Evolutionary conservation across 1,140 invertebrate species (phyloP).

Genomic region (Sitobion miscanthi): DNA sequence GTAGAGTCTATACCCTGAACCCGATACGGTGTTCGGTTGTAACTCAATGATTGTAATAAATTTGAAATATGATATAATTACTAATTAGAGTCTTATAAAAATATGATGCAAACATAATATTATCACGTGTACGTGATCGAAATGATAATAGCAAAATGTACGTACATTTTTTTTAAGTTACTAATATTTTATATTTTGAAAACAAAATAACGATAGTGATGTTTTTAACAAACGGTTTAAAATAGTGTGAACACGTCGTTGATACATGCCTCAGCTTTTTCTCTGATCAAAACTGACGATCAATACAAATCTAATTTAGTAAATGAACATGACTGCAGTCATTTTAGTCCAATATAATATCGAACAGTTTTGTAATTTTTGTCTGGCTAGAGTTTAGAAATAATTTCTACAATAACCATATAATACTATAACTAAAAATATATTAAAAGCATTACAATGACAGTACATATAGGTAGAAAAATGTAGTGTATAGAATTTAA

Average conservation of each 20-base stretch:
- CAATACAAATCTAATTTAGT: not conserved
- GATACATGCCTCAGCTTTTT: not conserved
- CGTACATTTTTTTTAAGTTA: not conserved
- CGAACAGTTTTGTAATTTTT: not conserved
- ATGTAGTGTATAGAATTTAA: not conserved
- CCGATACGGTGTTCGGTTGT: not conserved
- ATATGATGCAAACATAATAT: not conserved
- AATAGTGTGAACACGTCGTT: no score
- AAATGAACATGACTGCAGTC: not conserved
- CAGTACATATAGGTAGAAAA: no score
- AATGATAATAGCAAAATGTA: not conserved
- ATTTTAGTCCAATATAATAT: not conserved
- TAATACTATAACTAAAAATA: not conserved
- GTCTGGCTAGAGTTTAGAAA: not conserved
- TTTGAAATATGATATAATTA: not conserved
- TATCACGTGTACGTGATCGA: not conserved
- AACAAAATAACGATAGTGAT: not conserved
- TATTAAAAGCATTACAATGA: not conserved
- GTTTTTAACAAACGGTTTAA: not conserved
- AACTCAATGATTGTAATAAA: conserved; percentile 4
- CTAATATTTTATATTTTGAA: not conserved
- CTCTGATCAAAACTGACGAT: not conserved
- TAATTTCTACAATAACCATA: no score
- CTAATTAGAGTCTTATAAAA: not conserved
- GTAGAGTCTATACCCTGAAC: not conserved